Base-by-base conservation (phyloP, 2,113 vertebrate genomes). In the Canis aureus region DNA sequence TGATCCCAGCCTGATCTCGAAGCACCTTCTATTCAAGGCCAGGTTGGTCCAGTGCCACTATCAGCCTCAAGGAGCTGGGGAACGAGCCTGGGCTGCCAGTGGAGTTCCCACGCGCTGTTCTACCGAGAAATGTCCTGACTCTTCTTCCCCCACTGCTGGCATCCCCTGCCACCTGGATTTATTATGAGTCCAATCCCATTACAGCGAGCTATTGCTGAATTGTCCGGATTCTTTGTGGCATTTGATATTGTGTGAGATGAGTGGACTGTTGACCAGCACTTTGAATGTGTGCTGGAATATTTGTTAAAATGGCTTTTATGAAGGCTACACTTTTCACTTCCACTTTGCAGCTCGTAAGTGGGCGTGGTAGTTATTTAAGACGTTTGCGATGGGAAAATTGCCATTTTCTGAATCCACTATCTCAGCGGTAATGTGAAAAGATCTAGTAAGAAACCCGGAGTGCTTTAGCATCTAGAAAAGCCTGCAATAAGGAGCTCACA, bases 291-390 rank as follows among this genome's bases (percentile, higher is more conserved):
- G n/a, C 32, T 1, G 19, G 9, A 80, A 69, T 35, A 4, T 57
- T 71, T 76, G 23, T 71, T 83, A 67, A 35, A 32, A 57, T 86
- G 82, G 3, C 67, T 93, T 86, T 91, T 66, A 49, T 69, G 16
- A 8, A 32, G 20, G 22, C 43, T 69, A 6, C 0, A 1, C 62
- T 82, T 87, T 66, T n/a, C 8, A 19, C 32, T 83, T 73, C 23
- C 43, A 32, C 13, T 11, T 0, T 15, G 3, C 11, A 13, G 53
- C 4, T 80, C 15, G 0, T 66, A 20, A 32, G 35, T 11, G 22
- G 29, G 29, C 0, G 0, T 51, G 38, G 27, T 23, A 16, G 73
- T 81, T n/a, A 87, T 73, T 59, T 25, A 60, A 94, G 53, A 78
- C 16, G 2, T 62, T 51, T 16, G 64, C 62, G 51, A 13, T 67